Evolutionary conservation across 2,888 invertebrate species (phyloP).

Genomic region (Tethea ocularis): DNA sequence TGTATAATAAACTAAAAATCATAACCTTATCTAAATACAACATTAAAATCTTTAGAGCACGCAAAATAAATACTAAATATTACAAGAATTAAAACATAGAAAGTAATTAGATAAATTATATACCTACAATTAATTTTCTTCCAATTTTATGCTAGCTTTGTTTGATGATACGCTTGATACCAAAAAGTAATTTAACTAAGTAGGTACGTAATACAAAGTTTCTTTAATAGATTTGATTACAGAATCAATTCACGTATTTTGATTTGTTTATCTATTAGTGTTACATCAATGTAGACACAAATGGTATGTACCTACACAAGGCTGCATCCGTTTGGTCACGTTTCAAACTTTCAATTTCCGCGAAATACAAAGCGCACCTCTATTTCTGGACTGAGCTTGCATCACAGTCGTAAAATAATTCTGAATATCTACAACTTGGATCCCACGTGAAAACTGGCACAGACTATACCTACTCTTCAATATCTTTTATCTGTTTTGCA

Average conservation of each 20-base stretch:
- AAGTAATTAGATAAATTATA: too few relatives aligned
- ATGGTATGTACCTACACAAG: conserved; percentile 27
- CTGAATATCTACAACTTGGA: not conserved
- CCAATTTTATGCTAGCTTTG: too few relatives aligned
- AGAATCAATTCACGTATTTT: not conserved
- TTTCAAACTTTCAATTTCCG: conserved; percentile 39
- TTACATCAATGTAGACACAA: conserved; percentile 20
- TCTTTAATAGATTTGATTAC: not conserved
- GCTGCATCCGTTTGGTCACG: conserved; percentile 33
- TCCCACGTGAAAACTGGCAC: not conserved
- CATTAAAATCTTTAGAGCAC: too few relatives aligned
- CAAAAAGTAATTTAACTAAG: too few relatives aligned
- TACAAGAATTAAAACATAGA: too few relatives aligned
- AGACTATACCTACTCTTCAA: too few relatives aligned
- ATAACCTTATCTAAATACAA: too few relatives aligned
- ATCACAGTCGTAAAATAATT: not conserved
- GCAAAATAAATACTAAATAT: too few relatives aligned
- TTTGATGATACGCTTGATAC: too few relatives aligned
- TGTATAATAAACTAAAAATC: too few relatives aligned
- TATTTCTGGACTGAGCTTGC: conserved; percentile 3
- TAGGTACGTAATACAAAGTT: not conserved
- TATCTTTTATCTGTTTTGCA: not conserved
- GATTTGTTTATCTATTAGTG: conserved; percentile 19
- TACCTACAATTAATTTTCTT: too few relatives aligned
- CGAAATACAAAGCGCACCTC: conserved; percentile 3